A percentile compares a stretch with the other conserved stretches of the same genome.
phyloP scores from a whole-genome alignment of 2,113 vertebrate species.

The Eonycteris spelaea region DNA sequence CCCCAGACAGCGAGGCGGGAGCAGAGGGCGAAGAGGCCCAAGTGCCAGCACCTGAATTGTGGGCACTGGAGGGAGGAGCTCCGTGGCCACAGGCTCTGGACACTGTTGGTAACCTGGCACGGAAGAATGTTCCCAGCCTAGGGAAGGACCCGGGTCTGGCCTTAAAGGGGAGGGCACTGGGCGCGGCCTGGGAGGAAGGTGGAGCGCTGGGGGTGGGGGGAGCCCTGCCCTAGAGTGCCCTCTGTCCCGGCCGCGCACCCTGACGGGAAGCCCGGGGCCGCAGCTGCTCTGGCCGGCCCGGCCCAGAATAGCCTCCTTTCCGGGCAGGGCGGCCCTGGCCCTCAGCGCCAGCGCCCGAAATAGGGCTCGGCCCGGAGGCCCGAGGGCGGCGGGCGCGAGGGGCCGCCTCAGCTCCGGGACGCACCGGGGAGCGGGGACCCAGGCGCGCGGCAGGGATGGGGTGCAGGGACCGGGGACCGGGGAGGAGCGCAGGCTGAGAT shows the following conservation, averaged over 20 bases:
- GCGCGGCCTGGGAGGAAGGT: not conserved
- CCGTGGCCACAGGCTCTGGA: not conserved
- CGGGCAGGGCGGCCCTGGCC: constrained; percentile 65
- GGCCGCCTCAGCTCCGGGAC: not conserved
- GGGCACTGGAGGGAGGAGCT: not conserved
- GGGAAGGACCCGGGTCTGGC: not conserved
- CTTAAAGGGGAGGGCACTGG: not conserved
- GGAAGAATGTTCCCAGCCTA: not conserved
- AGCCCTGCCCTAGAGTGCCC: constrained; percentile 66
- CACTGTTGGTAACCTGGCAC: not conserved
- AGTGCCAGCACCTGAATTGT: not conserved
- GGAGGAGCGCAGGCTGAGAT: not conserved
- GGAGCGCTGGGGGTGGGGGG: not conserved
- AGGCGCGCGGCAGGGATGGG: not conserved
- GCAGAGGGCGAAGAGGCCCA: not conserved
- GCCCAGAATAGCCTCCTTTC: constrained; percentile 75
- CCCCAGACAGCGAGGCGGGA: not conserved
- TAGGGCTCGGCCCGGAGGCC: constrained; percentile 44
- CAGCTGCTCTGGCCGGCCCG: constrained; percentile 40
- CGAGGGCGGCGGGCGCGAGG: not conserved
- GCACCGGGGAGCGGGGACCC: not conserved
- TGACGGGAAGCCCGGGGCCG: constrained; percentile 72
- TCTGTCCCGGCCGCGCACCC: constrained; percentile 65
- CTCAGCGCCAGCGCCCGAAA: constrained; percentile 65
- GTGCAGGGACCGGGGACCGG: not conserved